Conservation (phyloP, 2,888 invertebrate species). For the Rhorus exstirpatorius region DNA sequence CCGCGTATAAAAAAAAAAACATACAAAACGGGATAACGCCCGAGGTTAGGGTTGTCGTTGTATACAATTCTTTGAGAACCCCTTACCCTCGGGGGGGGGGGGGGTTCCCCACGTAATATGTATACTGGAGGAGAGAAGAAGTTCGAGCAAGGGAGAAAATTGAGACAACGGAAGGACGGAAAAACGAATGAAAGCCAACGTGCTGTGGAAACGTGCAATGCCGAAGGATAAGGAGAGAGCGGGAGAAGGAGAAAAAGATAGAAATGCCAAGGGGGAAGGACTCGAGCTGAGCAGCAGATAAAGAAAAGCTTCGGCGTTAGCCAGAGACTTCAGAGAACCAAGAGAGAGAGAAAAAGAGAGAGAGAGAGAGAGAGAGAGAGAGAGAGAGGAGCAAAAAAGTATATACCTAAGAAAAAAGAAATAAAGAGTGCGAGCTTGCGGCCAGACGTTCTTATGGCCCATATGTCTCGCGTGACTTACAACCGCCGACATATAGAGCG, state of each 20-base stretch:
- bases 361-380: slow-evolving; percentile 7
- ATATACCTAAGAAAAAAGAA: slow-evolving; percentile 29
- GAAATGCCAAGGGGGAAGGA: slow-evolving; percentile 39
- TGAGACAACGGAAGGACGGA: slow-evolving; percentile 48
- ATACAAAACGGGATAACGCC: slow-evolving; percentile 5
- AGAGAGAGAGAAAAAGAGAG: slow-evolving; percentile 20
- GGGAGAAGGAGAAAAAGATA: background rate
- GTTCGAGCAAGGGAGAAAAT: slow-evolving; percentile 4
- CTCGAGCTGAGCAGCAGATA: slow-evolving; percentile 42
- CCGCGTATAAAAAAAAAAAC: slow-evolving; percentile 24
- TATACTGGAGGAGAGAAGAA: slow-evolving; percentile 9
- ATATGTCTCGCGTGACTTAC: slow-evolving; percentile 62
- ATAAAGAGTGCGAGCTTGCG: slow-evolving; percentile 49
- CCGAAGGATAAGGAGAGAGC: slow-evolving; percentile 6
- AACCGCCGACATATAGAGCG: slow-evolving; percentile 55
- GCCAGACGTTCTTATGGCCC: slow-evolving; percentile 64
- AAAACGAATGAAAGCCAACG: slow-evolving; percentile 67
- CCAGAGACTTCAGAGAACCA: slow-evolving; percentile 47
- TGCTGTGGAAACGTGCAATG: slow-evolving; percentile 41
- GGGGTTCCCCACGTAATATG: no score
- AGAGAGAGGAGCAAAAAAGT: slow-evolving; percentile 26
- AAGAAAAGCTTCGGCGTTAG: slow-evolving; percentile 59
- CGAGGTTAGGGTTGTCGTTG: background rate
- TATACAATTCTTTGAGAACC: slow-evolving; percentile 63
- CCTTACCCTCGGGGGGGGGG: slow-evolving; percentile 41